Percentiles rank a stretch among this genome's conserved stretches.
phyloP scores from a whole-genome alignment of 2,797 vertebrate species.

The Falco biarmicus region DNA sequence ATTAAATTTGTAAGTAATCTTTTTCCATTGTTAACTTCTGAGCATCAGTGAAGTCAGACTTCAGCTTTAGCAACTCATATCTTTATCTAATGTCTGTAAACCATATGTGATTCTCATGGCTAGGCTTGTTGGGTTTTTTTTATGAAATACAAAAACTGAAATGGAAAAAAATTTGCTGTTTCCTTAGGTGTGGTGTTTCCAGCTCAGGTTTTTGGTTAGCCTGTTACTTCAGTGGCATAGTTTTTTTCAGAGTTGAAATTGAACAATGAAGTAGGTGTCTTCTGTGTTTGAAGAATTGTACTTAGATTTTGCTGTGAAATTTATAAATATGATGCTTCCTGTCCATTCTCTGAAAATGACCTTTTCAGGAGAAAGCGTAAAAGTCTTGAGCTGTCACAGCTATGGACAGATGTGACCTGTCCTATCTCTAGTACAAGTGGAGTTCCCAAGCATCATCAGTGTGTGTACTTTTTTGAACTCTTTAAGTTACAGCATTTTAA shows the following conservation, averaged over 20 bases:
- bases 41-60: not conserved
- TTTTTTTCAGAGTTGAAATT: not conserved
- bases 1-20: not conserved
- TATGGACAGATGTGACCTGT: fast-evolving
- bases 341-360: not conserved
- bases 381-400: not conserved
- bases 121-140: not conserved
- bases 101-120: not conserved
- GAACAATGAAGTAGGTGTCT: not conserved
- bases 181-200: not conserved
- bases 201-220: not conserved
- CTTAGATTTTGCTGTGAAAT: not conserved
- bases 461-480: not conserved
- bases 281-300: not conserved
- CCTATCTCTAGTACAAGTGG: fast-evolving
- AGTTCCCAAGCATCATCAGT: not conserved
- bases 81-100: not conserved
- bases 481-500: not conserved
- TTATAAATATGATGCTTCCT: not conserved
- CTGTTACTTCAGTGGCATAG: not conserved
- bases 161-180: not conserved
- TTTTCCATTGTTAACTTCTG: not conserved
- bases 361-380: not conserved
- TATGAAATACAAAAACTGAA: not conserved
- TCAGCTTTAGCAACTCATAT: not conserved